Evolutionary conservation across 2,888 invertebrate genomes (phyloP).

Genomic region (Drosophila pullipes): DNA sequence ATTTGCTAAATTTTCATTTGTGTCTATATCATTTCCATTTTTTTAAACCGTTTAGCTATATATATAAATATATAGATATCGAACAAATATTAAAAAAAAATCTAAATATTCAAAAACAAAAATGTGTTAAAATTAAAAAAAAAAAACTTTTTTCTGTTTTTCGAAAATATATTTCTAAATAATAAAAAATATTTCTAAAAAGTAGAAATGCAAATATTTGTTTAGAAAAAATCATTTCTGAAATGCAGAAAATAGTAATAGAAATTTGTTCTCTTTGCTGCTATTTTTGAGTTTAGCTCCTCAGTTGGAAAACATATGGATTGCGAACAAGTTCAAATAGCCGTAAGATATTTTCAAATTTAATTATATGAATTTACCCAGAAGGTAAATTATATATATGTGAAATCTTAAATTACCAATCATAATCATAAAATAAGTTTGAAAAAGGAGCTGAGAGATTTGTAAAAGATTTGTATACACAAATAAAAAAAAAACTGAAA

Average conservation of each 20-base stretch:
- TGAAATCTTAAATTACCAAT: no score
- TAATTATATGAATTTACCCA: background rate
- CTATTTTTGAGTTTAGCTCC: background rate
- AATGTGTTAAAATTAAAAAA: background rate
- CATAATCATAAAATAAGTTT: no score
- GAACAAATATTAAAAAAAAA: background rate
- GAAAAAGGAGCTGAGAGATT: no score
- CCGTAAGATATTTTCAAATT: background rate
- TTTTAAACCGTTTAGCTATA: background rate
- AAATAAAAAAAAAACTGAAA: no score
- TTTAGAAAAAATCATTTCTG: background rate
- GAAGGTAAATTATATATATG: no score
- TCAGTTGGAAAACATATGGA: background rate
- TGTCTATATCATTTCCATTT: background rate
- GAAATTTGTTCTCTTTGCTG: background rate
- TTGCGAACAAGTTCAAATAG: background rate
- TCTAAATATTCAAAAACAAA: background rate
- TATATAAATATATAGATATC: background rate
- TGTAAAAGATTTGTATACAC: background rate
- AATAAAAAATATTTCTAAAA: background rate
- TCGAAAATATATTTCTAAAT: background rate
- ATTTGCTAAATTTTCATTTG: background rate
- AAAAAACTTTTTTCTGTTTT: background rate
- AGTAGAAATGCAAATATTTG: background rate
- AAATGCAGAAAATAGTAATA: background rate